phyloP scores from a whole-genome alignment of 1,140 invertebrate genomes.

The Drosophila sulfurigaster region DNA sequence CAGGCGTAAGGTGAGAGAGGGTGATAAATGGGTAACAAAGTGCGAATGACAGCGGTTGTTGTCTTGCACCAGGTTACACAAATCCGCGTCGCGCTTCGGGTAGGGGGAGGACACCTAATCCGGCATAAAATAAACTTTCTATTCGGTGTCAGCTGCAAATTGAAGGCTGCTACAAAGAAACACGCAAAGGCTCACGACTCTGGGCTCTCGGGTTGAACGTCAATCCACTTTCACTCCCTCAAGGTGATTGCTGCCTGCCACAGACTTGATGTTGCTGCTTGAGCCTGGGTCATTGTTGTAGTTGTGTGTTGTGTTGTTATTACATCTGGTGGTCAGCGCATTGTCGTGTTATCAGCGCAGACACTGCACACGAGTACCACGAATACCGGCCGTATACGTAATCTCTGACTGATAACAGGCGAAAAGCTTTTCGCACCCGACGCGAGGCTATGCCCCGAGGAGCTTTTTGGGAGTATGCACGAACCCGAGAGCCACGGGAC shows the following conservation, averaged over 20 bases:
- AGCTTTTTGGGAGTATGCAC: constrained; percentile 41
- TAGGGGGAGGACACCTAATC: not conserved
- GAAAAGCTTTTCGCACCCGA: constrained; percentile 30
- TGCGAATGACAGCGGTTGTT: constrained; percentile 12
- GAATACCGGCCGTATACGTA: constrained; percentile 19
- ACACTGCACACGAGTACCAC: constrained; percentile 8
- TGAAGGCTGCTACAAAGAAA: constrained; percentile 21
- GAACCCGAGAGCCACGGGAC: constrained; percentile 2
- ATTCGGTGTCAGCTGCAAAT: constrained; percentile 22
- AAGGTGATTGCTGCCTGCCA: constrained; percentile 33
- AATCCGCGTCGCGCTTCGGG: not conserved
- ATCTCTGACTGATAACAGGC: constrained; percentile 45
- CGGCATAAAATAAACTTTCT: constrained; percentile 29
- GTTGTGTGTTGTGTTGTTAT: too few species aligned
- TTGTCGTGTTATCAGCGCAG: constrained; percentile 39
- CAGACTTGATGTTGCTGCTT: constrained; percentile 4
- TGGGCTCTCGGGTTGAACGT: constrained; percentile 7
- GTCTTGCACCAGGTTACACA: constrained; percentile 23
- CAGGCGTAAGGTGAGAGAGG: not conserved
- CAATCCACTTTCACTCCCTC: constrained; percentile 20
- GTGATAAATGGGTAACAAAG: constrained; percentile 4
- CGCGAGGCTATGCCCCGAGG: constrained; percentile 30
- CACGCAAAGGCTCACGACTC: not conserved
- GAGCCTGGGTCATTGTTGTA: constrained; percentile 3
- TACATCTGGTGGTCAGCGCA: constrained; percentile 15